Evolutionary conservation across 1,140 invertebrate genomes (phyloP), one percentile per base, ranked within the genome.

Genomic region (Pseudobourletiella spinata): DNA sequence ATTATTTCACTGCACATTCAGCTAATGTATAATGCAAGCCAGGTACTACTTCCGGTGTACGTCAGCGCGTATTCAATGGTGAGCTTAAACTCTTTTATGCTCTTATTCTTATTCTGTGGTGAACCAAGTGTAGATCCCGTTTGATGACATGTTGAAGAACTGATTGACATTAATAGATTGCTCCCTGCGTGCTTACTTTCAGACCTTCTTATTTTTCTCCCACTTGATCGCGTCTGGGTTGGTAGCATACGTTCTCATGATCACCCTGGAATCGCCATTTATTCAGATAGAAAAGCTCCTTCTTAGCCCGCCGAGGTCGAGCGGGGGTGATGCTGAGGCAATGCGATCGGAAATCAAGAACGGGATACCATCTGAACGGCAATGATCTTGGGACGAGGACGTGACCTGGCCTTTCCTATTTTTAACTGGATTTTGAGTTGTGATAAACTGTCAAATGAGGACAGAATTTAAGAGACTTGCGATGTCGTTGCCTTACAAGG

Each of bases 1-100:
- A 72, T 85, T n/a, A n/a, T n/a, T n/a, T n/a, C 3, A 72, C 81
- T 73, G 8, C 59, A 69, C 32, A 22, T 65, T 11, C 63, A 65
- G 29, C 11, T 57, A 4, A 39, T 62, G 4, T 59, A 52, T 28
- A 57, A 64, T 18, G 22, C 46, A 18, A 35, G 11, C 18, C 35
- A 46, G 18, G 16, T 51, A 22, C 26, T 25, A 22, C 28, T 15
- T 20, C 28, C 43, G 2, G 24, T 64, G 11, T n/a, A 11, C 18
- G 25, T n/a, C 3, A 30, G 46, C 20, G 29, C 14, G 14, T 64
- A 62, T 26, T 52, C 48, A 3, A 57, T 55, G 44, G 55, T 60
- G 26, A 59, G 28, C 15, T 18, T 29, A 24, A 14, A 59, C 16
- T 42, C 3, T 15, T 18, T 61, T 6, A n/a, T 16, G 14, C 20